A percentile compares a stretch with the other conserved stretches of the same genome.
phyloP scores from a whole-genome alignment of 2,113 vertebrate species.

The Tor tambroides region DNA sequence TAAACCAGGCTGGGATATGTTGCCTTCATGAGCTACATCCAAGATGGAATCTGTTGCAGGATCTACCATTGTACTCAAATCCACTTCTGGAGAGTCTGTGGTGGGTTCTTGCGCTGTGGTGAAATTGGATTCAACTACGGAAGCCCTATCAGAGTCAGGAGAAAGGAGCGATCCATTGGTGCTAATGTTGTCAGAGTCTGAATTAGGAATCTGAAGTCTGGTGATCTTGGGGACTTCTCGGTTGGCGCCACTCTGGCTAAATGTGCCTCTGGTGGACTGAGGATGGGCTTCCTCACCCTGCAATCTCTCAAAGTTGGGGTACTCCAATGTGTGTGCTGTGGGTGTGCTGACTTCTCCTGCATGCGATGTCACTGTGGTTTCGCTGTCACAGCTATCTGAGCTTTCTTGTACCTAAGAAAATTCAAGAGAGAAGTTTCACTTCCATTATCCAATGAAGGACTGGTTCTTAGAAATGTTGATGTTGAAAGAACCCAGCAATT shows the following conservation, averaged over 20 bases:
- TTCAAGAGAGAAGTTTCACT: constrained; percentile 18
- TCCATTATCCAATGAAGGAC: neutral
- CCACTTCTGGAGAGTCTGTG: neutral
- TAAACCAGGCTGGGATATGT: neutral
- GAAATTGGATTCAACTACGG: neutral
- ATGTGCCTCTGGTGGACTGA: constrained; percentile 47
- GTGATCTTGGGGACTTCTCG: constrained; percentile 75
- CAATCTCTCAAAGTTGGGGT: constrained; percentile 77
- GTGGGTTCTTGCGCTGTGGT: neutral
- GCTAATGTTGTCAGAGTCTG: neutral
- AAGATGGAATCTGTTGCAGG: neutral
- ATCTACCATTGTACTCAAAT: neutral
- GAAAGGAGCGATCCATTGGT: neutral
- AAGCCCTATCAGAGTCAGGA: constrained; percentile 1
- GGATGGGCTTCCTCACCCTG: constrained; percentile 64
- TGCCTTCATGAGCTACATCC: neutral
- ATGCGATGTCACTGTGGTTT: constrained; percentile 88
- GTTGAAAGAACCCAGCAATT: neutral
- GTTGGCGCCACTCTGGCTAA: constrained; percentile 60
- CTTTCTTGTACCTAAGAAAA: constrained; percentile 89
- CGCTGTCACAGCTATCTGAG: constrained; percentile 95
- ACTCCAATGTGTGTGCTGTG: constrained; percentile 65
- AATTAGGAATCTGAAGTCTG: constrained; percentile 78
- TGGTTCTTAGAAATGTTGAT: neutral
- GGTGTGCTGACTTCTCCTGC: constrained; percentile 82